These are phyloP conservation scores for Furcula furcula DNA, from an alignment of 2,888 invertebrate genomes.

Conservation along the genomic window DNA sequence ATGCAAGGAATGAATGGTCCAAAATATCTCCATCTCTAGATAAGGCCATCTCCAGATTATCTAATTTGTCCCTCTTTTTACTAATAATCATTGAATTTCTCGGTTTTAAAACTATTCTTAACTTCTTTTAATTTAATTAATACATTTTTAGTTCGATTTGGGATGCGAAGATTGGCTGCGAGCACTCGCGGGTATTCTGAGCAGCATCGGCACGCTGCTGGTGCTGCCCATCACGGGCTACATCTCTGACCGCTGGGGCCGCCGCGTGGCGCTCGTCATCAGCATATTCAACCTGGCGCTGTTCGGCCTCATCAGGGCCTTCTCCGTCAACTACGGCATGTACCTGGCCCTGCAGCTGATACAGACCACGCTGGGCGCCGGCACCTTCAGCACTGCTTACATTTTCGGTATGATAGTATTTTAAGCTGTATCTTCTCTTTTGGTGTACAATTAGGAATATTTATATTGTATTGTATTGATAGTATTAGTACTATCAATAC, in stretches of 20 bases:
- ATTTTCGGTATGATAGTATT: constrained; percentile 62
- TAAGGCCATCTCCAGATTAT: too few species aligned
- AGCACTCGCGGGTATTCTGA: constrained; percentile 86
- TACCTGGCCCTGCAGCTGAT: constrained; percentile 76
- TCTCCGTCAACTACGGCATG: constrained; percentile 79
- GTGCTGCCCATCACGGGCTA: constrained; percentile 86
- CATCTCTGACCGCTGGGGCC: constrained; percentile 84
- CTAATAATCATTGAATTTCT: too few species aligned
- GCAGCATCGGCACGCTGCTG: constrained; percentile 85
- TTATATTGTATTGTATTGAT: too few species aligned
- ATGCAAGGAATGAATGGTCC: too few species aligned
- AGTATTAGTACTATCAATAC: too few species aligned
- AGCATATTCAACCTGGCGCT: constrained; percentile 66
- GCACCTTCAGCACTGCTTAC: constrained; percentile 77
- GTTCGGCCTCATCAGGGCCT: constrained; percentile 77
- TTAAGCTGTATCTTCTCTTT: too few species aligned
- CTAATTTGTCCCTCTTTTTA: too few species aligned
- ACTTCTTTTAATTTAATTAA: too few species aligned
- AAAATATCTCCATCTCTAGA: too few species aligned
- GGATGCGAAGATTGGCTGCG: constrained; percentile 87
- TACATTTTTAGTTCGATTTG: constrained; percentile 80
- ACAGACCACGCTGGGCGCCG: constrained; percentile 77
- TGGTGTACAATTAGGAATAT: too few species aligned
- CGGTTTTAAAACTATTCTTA: too few species aligned
- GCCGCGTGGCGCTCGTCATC: constrained; percentile 71